Percentiles rank a stretch among this genome's conserved stretches.
These are phyloP conservation scores for Conus canariensis DNA, from an alignment of 2,888 invertebrate species.

Conservation along the genomic window DNA sequence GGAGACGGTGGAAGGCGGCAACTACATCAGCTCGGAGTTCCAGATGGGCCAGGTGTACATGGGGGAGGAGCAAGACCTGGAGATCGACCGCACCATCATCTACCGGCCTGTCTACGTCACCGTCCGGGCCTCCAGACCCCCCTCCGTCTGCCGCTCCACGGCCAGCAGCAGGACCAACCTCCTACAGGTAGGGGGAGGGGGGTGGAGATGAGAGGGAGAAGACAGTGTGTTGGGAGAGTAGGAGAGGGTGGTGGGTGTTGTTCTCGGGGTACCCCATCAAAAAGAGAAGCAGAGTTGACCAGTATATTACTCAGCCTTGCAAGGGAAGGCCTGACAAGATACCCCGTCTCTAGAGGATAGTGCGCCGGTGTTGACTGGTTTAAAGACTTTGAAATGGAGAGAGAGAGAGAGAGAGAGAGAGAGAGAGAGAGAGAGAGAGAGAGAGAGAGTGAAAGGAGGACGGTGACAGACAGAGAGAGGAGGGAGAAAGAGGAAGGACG, in stretches of 20 bases:
- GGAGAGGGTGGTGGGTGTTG: background rate
- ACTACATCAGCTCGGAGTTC: constrained; percentile 88
- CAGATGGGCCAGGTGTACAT: constrained; percentile 89
- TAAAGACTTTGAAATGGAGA: no score
- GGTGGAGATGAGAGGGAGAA: background rate
- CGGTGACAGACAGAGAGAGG: no score
- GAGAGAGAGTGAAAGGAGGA: no score
- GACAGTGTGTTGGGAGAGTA: background rate
- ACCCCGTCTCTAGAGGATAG: no score
- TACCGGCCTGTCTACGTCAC: constrained; percentile 81
- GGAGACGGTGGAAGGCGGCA: constrained; percentile 87
- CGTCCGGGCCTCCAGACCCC: constrained; percentile 55
- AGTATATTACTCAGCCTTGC: no score
- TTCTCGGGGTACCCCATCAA: no score
- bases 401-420: no score
- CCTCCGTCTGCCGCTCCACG: constrained; percentile 33
- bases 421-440: no score
- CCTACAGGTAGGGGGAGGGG: constrained; percentile 37
- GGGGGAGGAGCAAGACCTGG: constrained; percentile 81
- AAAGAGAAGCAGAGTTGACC: no score
- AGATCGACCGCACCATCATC: constrained; percentile 82
- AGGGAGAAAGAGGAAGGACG: no score
- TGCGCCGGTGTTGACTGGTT: no score
- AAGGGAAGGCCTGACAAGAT: no score
- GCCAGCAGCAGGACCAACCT: constrained; percentile 43